Evolutionary conservation across 2,888 invertebrate genomes (phyloP).

Genomic region (Nipponacmea schrenckii): DNA sequence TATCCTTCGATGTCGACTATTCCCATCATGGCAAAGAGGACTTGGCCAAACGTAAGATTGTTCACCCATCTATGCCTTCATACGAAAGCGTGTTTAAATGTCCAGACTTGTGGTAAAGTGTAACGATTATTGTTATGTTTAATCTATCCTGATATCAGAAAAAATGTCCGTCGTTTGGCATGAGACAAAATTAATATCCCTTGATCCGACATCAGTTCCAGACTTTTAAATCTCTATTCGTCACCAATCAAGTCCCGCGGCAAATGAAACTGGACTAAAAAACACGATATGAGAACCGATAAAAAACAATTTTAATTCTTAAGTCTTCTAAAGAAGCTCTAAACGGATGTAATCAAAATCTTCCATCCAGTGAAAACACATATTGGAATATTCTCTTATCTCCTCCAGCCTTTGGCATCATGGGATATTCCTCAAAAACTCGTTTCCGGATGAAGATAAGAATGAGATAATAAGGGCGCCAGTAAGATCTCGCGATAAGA

Average conservation of each 20-base stretch:
- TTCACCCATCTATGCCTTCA: no score
- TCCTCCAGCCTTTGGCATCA: background rate
- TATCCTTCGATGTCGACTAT: no score
- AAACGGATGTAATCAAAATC: background rate
- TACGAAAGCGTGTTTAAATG: no score
- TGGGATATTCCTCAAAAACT: slow-evolving; percentile 4
- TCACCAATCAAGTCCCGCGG: background rate
- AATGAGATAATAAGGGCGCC: background rate
- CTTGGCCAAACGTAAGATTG: no score
- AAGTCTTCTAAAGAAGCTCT: background rate
- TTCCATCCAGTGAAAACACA: background rate
- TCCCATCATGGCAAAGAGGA: no score
- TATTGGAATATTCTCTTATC: slow-evolving; percentile 1
- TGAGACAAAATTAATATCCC: no score
- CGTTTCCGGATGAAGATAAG: slow-evolving; percentile 5
- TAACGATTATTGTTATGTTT: no score
- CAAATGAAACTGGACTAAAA: background rate
- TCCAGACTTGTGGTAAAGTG: no score
- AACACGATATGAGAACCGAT: no score
- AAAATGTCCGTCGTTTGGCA: no score
- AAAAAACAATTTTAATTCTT: background rate
- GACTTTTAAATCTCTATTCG: background rate
- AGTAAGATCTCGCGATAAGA: background rate
- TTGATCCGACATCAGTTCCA: background rate
- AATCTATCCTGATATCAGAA: no score